Conservation (phyloP, 2,113 vertebrate genomes). For the Protobothrops mucrosquamatus region DNA sequence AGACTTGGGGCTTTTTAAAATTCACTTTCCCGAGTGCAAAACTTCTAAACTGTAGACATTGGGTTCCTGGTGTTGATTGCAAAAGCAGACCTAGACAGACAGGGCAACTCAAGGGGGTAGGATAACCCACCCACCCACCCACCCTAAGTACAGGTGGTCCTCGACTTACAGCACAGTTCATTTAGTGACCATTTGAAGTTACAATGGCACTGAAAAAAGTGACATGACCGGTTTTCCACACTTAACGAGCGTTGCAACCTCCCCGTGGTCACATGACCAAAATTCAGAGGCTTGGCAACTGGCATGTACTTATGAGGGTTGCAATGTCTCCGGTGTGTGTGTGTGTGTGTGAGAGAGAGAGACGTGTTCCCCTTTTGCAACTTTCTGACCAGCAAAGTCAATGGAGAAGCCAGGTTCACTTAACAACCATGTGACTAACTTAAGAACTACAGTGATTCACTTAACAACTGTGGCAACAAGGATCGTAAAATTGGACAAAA, state of each 20-base stretch:
- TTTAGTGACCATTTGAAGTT: background rate
- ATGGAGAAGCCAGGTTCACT: background rate
- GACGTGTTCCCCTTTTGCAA: background rate
- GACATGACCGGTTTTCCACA: background rate
- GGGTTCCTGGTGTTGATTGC: background rate
- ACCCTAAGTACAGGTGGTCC: no score
- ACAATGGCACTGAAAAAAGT: background rate
- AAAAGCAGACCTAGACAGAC: background rate
- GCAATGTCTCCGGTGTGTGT: background rate
- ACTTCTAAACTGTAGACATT: background rate
- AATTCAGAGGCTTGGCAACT: background rate
- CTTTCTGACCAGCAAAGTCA: background rate
- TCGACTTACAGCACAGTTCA: background rate
- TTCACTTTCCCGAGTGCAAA: background rate
- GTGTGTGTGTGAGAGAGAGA: no score
- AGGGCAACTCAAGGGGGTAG: background rate
- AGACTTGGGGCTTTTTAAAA: background rate
- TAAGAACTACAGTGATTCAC: background rate
- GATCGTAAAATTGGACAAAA: background rate
- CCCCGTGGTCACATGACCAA: background rate
- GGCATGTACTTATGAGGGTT: background rate
- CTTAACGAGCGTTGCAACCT: background rate
- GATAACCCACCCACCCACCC: background rate
- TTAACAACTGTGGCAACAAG: background rate
- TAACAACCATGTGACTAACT: background rate